Conservation (phyloP, 2,888 invertebrate genomes). For the Cosmorhoe ocellata region DNA sequence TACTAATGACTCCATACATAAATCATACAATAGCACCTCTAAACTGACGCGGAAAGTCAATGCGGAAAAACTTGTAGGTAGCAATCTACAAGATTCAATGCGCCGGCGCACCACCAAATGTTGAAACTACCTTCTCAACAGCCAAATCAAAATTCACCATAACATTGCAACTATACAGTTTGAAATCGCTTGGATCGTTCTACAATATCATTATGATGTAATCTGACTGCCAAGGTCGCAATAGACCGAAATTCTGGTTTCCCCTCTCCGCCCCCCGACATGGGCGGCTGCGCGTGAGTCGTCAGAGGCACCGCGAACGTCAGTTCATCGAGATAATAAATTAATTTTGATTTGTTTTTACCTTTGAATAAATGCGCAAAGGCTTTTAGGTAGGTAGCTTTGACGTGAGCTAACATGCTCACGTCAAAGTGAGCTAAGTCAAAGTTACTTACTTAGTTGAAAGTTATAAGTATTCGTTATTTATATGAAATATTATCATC, state of each 20-base stretch:
- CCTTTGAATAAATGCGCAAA: background rate
- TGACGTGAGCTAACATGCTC: no score
- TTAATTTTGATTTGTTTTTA: constrained; percentile 7
- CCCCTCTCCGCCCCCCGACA: constrained; percentile 44
- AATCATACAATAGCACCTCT: constrained; percentile 35
- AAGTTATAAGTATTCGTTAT: no score
- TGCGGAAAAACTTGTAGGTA: constrained; percentile 78
- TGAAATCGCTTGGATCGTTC: constrained; percentile 20
- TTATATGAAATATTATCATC: no score
- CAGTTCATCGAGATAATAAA: constrained; percentile 10
- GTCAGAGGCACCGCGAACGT: constrained; percentile 27
- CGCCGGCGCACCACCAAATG: constrained; percentile 46
- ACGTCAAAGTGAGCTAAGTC: no score
- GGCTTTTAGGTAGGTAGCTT: background rate
- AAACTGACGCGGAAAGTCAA: constrained; percentile 68
- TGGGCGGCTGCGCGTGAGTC: constrained; percentile 35
- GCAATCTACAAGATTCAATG: constrained; percentile 56
- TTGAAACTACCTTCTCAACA: constrained; percentile 4
- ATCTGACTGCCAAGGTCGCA: constrained; percentile 77
- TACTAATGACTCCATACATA: constrained; percentile 6
- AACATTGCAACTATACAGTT: background rate
- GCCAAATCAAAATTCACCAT: constrained; percentile 32
- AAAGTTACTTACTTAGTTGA: no score
- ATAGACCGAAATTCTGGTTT: constrained; percentile 82
- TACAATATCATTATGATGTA: constrained; percentile 65